phyloP scores from a whole-genome alignment of 92 coral and sea anemone genomes.

The Parazoanthus swiftii region DNA sequence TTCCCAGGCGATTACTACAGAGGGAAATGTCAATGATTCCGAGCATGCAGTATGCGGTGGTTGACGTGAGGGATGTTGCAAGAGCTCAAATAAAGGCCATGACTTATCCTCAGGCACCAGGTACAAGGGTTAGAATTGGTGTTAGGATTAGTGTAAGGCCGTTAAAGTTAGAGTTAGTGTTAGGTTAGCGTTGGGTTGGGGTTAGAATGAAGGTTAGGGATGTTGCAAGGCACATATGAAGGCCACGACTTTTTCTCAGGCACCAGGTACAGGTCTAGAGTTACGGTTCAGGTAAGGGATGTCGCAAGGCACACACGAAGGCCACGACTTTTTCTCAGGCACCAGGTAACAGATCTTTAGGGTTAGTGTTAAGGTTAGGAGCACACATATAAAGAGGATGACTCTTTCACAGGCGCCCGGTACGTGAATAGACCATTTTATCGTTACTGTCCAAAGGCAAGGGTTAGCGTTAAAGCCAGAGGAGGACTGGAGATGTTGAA shows the following conservation, averaged over 20 bases:
- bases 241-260: slow-evolving; percentile 39
- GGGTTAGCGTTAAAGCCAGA: too few relatives aligned
- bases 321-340: background rate
- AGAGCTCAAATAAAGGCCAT: slow-evolving; percentile 60
- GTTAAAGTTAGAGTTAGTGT: too few relatives aligned
- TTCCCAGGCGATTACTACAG: slow-evolving; percentile 79
- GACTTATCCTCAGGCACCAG: slow-evolving; percentile 74
- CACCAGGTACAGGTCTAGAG: slow-evolving; percentile 53
- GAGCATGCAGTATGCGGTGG: slow-evolving; percentile 58
- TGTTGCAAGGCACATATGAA: slow-evolving; percentile 26
- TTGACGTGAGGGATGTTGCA: slow-evolving; percentile 58
- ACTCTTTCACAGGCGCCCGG: too few relatives aligned
- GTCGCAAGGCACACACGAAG: background rate
- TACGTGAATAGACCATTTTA: too few relatives aligned
- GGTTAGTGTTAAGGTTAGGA: too few relatives aligned
- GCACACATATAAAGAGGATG: too few relatives aligned
- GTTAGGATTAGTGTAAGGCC: too few relatives aligned
- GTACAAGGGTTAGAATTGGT: slow-evolving; percentile 33
- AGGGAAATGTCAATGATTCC: slow-evolving; percentile 86
- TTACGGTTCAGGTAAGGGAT: background rate
- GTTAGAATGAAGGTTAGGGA: slow-evolving; percentile 26
- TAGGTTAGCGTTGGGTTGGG: too few relatives aligned
- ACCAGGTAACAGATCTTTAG: background rate
- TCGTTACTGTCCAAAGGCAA: too few relatives aligned
- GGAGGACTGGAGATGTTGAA: background rate